Base-by-base conservation (phyloP, 1,140 invertebrate species). In the Scaptomyza montana region DNA sequence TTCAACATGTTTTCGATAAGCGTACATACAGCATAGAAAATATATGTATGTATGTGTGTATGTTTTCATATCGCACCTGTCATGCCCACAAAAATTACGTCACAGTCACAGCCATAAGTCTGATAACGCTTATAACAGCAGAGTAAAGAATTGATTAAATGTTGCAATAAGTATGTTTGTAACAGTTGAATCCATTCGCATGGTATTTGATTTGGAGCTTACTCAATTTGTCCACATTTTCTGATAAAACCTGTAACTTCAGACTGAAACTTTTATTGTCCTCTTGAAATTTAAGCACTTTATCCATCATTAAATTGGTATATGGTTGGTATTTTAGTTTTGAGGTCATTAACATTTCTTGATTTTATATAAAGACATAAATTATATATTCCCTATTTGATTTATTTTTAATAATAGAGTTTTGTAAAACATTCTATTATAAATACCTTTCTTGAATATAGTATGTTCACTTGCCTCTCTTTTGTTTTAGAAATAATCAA, bases 171-270 rank as follows among this genome's bases (percentile, higher is more conserved):
- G 7, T 16, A 25, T 51, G 45, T 57, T 56, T 56, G 61, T 63
- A 67, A 54, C 75, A 86, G 78, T 56, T 87, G 82, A 57, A 19
- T 12, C 7, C 25, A 45, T 70, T 86, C 78, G 36, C 82, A 86
- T 16, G 53, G 9, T 5, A 12, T 16, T 13, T 30, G 57, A 13
- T 9, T 45, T n/a, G 9, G 16, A 39, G 5, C 1, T 65, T 47
- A 62, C 51, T 63, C 13, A 39, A 19, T 25, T 50, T 56, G 41
- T 8, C 1, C 12, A 13, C 39, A 57, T 13, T 10, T 30, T 6
- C 16, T 13, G 59, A 63, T 70, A 70, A 64, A 25, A 51, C 3
- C 9, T 28, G 43, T 9, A 5, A 49, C 19, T 45, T 39, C 47
- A 71, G 62, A 56, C 10, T 25, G 3, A 36, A 9, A 5, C 5